Evolutionary conservation across 2,888 invertebrate genomes (phyloP).

Genomic region (Stenichneumon culpator): DNA sequence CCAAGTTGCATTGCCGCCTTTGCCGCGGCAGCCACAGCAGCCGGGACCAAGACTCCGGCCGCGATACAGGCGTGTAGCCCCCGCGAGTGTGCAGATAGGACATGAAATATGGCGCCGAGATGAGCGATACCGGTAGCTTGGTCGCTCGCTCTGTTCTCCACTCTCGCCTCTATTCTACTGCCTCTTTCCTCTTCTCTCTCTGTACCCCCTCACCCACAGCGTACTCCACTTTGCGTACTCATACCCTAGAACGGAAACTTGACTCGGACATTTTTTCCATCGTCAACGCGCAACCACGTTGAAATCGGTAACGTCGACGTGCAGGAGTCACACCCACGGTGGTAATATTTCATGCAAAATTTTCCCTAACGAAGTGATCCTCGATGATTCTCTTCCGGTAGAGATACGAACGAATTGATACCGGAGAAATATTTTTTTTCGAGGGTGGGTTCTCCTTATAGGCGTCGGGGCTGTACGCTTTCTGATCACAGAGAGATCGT

Average conservation of each 20-base stretch:
- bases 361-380: conserved; percentile 58
- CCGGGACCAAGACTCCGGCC: conserved; percentile 65
- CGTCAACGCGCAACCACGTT: conserved; percentile 19
- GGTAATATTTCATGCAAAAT: conserved; percentile 51
- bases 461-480: conserved; percentile 50
- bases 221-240: conserved; percentile 55
- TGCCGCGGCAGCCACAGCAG: conserved; percentile 54
- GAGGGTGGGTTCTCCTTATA: not conserved
- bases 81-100: conserved; percentile 78
- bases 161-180: conserved; percentile 59
- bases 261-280: conserved; percentile 62
- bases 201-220: conserved; percentile 42
- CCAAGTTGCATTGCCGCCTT: conserved; percentile 55
- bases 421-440: conserved; percentile 46
- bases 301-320: not conserved
- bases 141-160: conserved; percentile 50
- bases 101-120: conserved; percentile 81
- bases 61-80: conserved; percentile 77
- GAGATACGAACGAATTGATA: conserved; percentile 62
- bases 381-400: conserved; percentile 56
- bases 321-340: conserved; percentile 37
- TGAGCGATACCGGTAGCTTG: conserved; percentile 80
- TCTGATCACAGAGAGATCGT: conserved; percentile 66
- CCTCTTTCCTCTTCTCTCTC: conserved; percentile 42
- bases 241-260: conserved; percentile 68